These are phyloP conservation scores for Leptopilina syphax DNA, from an alignment of 2,888 invertebrate genomes.

Conservation along the genomic window DNA sequence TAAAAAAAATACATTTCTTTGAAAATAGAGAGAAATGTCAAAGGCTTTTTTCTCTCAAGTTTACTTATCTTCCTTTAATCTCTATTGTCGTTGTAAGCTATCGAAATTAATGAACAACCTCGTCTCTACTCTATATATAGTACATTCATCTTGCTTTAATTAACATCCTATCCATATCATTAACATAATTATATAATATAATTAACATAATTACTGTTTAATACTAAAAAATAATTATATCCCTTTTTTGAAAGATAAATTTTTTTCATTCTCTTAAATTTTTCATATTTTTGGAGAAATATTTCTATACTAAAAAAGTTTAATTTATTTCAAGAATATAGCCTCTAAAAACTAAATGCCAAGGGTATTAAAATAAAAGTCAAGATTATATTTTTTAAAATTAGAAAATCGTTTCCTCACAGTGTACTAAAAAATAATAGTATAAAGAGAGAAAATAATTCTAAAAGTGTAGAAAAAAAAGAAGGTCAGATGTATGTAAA, in stretches of 20 bases:
- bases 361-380: too few relatives aligned
- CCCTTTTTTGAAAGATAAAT: too few relatives aligned
- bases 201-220: too few relatives aligned
- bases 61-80: neutral
- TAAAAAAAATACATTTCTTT: neutral
- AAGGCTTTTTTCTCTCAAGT: neutral
- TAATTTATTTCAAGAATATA: too few relatives aligned
- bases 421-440: too few relatives aligned
- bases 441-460: neutral
- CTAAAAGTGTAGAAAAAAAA: neutral
- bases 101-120: slow-evolving; percentile 4
- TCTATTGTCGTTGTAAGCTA: neutral
- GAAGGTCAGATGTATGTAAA: neutral
- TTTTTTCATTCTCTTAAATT: too few relatives aligned
- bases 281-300: too few relatives aligned
- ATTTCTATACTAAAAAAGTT: too few relatives aligned
- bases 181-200: neutral
- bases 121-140: neutral
- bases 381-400: too few relatives aligned
- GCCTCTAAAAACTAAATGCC: too few relatives aligned
- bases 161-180: neutral
- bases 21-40: neutral
- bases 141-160: neutral
- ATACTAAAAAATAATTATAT: neutral
- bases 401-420: too few relatives aligned